Evolutionary conservation across 2,113 vertebrate genomes (phyloP).

Genomic region (Anarhynchus alexandrinus): DNA sequence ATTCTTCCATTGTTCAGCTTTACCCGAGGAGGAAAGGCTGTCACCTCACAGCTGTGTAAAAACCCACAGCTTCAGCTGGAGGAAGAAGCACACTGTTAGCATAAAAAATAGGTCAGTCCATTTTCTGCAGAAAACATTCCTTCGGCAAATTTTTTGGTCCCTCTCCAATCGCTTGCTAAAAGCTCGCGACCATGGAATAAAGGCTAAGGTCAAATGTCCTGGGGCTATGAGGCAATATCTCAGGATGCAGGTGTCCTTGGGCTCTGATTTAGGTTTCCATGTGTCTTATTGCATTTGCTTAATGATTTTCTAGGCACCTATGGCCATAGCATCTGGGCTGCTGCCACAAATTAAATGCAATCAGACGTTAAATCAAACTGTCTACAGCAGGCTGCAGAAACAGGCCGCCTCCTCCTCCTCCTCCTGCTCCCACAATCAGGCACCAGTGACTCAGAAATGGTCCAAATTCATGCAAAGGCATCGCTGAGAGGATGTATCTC

Average conservation of each 20-base stretch:
- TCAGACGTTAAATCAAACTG: constrained; percentile 58
- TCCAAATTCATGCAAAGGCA: background rate
- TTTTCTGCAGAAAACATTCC: constrained; percentile 22
- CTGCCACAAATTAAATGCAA: constrained; percentile 62
- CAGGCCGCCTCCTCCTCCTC: no score
- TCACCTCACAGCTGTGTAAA: constrained; percentile 36
- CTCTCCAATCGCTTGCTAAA: background rate
- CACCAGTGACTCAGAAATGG: background rate
- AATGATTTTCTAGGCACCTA: constrained; percentile 60
- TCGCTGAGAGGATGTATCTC: background rate
- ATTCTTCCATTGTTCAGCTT: constrained; percentile 1
- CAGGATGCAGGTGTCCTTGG: constrained; percentile 54
- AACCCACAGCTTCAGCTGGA: background rate
- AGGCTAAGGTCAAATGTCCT: constrained; percentile 39
- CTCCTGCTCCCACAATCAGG: background rate
- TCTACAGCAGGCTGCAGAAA: constrained; percentile 4
- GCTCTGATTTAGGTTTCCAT: constrained; percentile 53
- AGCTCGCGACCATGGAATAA: constrained; percentile 38
- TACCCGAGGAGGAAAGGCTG: constrained; percentile 37
- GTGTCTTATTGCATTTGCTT: constrained; percentile 63
- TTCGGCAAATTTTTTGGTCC: constrained; percentile 29
- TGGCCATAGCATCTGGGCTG: constrained; percentile 60
- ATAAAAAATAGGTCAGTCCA: constrained; percentile 51
- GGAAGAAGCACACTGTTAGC: background rate
- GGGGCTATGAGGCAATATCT: constrained; percentile 37